phyloP scores from a whole-genome alignment of 2,113 vertebrate species.

The Azemiops feae region DNA sequence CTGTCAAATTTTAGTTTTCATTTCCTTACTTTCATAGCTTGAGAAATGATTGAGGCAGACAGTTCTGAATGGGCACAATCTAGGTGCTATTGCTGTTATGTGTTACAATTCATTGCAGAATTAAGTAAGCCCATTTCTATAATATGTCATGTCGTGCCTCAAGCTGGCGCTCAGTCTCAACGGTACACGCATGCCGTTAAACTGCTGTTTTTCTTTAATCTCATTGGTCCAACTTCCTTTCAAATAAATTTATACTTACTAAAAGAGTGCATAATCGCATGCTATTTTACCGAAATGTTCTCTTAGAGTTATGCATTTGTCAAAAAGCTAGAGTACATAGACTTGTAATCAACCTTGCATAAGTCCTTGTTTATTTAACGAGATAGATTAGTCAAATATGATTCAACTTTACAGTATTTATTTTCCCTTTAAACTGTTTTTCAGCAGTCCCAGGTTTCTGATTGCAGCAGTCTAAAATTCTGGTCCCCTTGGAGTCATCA shows the following conservation, averaged over 20 bases:
- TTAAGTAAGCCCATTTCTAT: not conserved
- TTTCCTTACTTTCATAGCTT: not conserved
- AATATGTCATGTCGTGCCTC: not conserved
- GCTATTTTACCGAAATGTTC: not conserved
- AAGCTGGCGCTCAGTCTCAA: not conserved
- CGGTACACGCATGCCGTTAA: not conserved
- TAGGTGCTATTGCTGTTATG: not conserved
- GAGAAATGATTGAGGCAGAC: not conserved
- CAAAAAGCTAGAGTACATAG: not conserved
- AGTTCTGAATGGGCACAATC: not conserved
- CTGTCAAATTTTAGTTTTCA: not conserved
- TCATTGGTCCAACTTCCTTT: not conserved
- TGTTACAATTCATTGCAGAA: not conserved
- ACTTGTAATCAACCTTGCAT: constrained; percentile 2
- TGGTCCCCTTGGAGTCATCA: not conserved
- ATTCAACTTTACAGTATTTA: not conserved
- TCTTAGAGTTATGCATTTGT: constrained; percentile 14
- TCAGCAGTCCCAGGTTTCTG: not conserved
- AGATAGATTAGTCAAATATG: not conserved
- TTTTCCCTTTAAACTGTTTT: not conserved
- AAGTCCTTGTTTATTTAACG: constrained; percentile 2
- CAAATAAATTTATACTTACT: not conserved
- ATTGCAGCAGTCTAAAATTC: not conserved
- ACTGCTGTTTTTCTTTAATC: not conserved
- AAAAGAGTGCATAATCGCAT: not conserved